Percentiles rank a stretch among this genome's conserved stretches.
phyloP scores from a whole-genome alignment of 2,888 invertebrate species.

The Rhagophthalmus giganteus region DNA sequence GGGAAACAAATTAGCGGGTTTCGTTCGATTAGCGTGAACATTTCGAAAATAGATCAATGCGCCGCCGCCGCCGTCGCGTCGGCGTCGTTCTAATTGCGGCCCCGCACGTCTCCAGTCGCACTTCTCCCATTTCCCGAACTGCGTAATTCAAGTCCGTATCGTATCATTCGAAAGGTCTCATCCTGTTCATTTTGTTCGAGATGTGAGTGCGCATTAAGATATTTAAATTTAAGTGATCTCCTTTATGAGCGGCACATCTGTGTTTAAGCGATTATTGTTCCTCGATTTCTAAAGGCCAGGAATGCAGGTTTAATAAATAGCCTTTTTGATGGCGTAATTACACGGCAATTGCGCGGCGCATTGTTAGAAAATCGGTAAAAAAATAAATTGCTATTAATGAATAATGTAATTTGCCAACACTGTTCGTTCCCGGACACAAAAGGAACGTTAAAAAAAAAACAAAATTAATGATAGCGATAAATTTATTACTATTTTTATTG shows the following conservation, averaged over 20 bases:
- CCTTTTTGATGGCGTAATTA: slow-evolving; percentile 14
- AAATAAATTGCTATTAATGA: neutral
- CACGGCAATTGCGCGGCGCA: slow-evolving; percentile 11
- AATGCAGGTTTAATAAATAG: slow-evolving; percentile 25
- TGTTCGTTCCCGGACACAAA: neutral
- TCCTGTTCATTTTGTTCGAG: slow-evolving; percentile 20
- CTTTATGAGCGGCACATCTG: slow-evolving; percentile 24
- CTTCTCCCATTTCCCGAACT: slow-evolving; percentile 14
- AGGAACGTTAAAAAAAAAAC: neutral
- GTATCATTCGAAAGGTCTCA: slow-evolving; percentile 6
- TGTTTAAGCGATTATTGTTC: slow-evolving; percentile 26
- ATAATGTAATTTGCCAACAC: neutral
- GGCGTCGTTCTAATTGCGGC: too few relatives aligned
- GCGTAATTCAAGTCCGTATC: slow-evolving; percentile 2
- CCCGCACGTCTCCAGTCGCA: too few relatives aligned
- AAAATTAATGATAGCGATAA: neutral
- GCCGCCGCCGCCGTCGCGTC: too few relatives aligned
- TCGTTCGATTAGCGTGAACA: too few relatives aligned
- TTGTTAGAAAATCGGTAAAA: slow-evolving; percentile 5
- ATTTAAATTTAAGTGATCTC: slow-evolving; percentile 31
- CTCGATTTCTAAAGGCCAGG: slow-evolving; percentile 20
- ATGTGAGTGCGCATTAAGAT: slow-evolving; percentile 31
- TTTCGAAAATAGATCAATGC: too few relatives aligned
- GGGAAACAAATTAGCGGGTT: too few relatives aligned
- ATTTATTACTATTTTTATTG: neutral